Conservation (phyloP, 2,888 invertebrate species). For the Trisateles emortualis region DNA sequence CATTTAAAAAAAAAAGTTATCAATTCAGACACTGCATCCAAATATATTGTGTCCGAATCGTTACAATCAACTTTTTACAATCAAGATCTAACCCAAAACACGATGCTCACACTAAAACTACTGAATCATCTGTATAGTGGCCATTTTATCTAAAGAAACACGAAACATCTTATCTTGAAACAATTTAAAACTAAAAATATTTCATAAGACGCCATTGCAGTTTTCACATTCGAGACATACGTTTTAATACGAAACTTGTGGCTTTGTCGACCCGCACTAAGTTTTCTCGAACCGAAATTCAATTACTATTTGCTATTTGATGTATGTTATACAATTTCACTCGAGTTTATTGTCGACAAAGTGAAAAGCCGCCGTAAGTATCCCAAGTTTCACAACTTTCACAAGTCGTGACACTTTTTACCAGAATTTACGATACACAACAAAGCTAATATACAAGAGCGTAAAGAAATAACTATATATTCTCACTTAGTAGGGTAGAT, state of each 20-base stretch:
- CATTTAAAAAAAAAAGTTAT: too few species aligned
- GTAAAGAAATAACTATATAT: conserved; percentile 40
- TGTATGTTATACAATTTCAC: conserved; percentile 52
- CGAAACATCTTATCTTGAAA: neutral
- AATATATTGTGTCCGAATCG: too few species aligned
- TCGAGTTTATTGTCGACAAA: conserved; percentile 61
- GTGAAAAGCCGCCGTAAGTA: conserved; percentile 56
- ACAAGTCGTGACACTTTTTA: conserved; percentile 60
- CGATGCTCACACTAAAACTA: too few species aligned
- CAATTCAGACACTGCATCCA: too few species aligned
- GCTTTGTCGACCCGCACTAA: conserved; percentile 21
- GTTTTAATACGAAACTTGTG: conserved; percentile 16
- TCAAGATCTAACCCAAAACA: too few species aligned
- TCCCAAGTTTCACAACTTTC: conserved; percentile 55
- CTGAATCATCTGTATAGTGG: too few species aligned
- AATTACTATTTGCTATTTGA: conserved; percentile 49
- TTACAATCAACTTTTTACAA: too few species aligned
- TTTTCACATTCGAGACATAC: conserved; percentile 9
- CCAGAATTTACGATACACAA: conserved; percentile 53
- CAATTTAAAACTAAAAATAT: conserved; percentile 4
- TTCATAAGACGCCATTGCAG: conserved; percentile 1
- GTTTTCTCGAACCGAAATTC: conserved; percentile 43
- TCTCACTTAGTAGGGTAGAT: conserved; percentile 41
- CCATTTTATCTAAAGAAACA: too few species aligned
- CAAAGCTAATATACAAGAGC: conserved; percentile 46